Evolutionary conservation across 2,888 invertebrate species (phyloP).

Genomic region (Alitta virens): DNA sequence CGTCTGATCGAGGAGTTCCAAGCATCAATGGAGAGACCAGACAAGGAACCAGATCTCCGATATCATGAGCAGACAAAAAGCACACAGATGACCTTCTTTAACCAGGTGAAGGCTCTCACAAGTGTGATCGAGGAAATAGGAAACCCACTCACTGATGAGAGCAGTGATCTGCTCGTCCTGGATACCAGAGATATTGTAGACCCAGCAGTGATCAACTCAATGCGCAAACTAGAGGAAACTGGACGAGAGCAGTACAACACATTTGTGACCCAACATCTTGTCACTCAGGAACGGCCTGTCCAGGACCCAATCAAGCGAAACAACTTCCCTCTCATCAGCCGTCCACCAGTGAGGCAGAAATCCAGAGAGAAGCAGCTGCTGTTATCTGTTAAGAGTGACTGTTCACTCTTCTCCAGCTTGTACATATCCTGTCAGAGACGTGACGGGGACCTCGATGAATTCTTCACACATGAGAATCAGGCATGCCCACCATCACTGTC

Average conservation of each 20-base stretch:
- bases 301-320: background rate
- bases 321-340: background rate
- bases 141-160: no score
- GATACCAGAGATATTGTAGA: background rate
- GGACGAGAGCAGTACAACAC: background rate
- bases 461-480: no score
- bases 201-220: background rate
- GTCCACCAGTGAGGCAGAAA: background rate
- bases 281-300: no score
- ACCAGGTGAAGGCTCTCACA: no score
- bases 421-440: constrained; percentile 17
- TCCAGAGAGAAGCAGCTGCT: constrained; percentile 14
- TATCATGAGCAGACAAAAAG: no score
- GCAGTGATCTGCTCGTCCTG: background rate
- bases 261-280: background rate
- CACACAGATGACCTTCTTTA: no score
- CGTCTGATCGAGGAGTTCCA: no score
- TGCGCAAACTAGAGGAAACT: background rate
- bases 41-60: no score
- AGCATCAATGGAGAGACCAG: no score
- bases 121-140: no score
- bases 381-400: constrained; percentile 16
- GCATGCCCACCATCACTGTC: no score
- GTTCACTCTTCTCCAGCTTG: no score
- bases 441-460: background rate